Base-by-base conservation (phyloP, 2,113 vertebrate species). In the Paedocypris sp. region DNA sequence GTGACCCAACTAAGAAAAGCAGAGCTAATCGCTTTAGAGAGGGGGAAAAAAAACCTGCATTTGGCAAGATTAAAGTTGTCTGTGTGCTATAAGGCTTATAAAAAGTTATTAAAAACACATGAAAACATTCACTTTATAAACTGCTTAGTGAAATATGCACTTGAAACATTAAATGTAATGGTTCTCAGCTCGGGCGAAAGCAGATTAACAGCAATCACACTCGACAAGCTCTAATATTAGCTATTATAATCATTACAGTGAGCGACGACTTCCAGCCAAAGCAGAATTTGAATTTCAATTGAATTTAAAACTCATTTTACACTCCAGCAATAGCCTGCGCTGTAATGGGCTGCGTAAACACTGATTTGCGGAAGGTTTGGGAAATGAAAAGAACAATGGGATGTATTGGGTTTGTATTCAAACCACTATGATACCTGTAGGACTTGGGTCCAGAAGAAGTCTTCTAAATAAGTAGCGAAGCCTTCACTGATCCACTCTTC, bases 401-500 rank as follows among this genome's bases (percentile, higher is more conserved):
- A n/a, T n/a, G n/a, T n/a, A n/a, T n/a, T n/a, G n/a, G n/a, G n/a
- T n/a, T n/a, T 41, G 29, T 48, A 38, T 33, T 13, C n/a, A 19
- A 32, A 22, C 22, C 26, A 25, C 18, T 1, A 3, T 29, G 29
- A 56, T 82, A 95, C 93, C 89, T 95, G 80, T 67, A 91, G 90
- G 38, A 85, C 88, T 62, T 67, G 67, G 33, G 86, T 85, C 92
- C 91, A 98, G 75, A 98, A 86, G 13, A 90, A 59, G 28, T 96
- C 94, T 80, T 98, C 94, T 63, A 98, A 75, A 73, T 86, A 93
- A 9, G 95, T 97, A 73, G 94, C 94, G 26, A 97, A 97, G 2
- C 95, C 95, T 75, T 98, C 93, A 10, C 95, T 97, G 80, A 98
- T 81, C 93, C 95, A 98, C 68, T 98, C 95, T 73, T 98, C 95